Conservation (phyloP, 2,113 vertebrate species). For the Bettongia penicillata region DNA sequence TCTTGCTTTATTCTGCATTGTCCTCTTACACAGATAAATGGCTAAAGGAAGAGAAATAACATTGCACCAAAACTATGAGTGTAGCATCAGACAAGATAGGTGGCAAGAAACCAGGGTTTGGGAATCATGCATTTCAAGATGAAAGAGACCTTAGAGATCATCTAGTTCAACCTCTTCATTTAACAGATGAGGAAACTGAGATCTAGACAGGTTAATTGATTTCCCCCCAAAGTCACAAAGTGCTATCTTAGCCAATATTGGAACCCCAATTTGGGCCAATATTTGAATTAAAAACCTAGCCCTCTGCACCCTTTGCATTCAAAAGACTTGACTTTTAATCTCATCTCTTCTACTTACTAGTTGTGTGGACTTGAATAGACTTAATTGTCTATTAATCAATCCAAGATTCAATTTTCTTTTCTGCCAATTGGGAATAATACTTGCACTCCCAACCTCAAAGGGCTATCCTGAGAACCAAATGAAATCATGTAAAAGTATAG, state of each 20-base stretch:
- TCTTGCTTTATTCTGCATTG: conserved; percentile 98
- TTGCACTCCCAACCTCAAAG: not conserved
- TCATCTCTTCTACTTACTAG: not conserved
- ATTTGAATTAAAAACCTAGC: not conserved
- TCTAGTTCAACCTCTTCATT: not conserved
- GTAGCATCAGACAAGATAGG: not conserved
- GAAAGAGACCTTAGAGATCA: not conserved
- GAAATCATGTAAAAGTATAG: not conserved
- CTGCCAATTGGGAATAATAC: not conserved
- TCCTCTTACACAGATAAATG: conserved; percentile 98
- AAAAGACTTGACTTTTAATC: not conserved
- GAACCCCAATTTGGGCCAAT: not conserved
- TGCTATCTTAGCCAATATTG: not conserved
- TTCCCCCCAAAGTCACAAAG: not conserved
- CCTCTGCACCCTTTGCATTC: not conserved
- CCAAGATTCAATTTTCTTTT: not conserved
- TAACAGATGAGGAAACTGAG: not conserved
- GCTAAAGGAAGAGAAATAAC: conserved; percentile 83
- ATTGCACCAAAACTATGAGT: not conserved
- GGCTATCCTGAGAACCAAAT: not conserved
- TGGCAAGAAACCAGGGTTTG: not conserved
- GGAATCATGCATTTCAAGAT: not conserved
- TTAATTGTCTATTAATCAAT: not conserved
- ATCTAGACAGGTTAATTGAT: not conserved
- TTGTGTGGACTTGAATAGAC: not conserved